Evolutionary conservation across 1,140 invertebrate species (phyloP).

Genomic region (Latrodectus geometricus): DNA sequence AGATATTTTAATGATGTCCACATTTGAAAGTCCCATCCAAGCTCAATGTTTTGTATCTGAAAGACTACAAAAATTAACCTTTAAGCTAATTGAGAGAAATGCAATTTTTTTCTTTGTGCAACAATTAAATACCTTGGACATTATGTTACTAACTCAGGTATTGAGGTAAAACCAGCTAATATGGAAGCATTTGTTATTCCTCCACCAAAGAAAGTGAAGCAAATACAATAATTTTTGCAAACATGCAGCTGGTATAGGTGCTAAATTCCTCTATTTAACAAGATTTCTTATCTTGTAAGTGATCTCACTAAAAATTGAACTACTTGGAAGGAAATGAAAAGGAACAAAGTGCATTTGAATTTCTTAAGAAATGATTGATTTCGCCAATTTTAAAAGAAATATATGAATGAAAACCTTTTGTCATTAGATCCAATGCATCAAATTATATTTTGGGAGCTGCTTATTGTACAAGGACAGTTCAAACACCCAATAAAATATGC

Average conservation of each 20-base stretch:
- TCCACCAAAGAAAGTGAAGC: conserved; percentile 43
- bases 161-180: conserved; percentile 44
- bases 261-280: conserved; percentile 16
- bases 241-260: conserved; percentile 6
- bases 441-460: conserved; percentile 64
- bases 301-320: conserved; percentile 13
- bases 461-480: conserved; percentile 66
- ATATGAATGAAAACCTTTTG: neutral
- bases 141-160: conserved; percentile 5
- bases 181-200: conserved; percentile 14
- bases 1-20: conserved; percentile 67
- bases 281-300: conserved; percentile 16
- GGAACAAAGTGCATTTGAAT: neutral
- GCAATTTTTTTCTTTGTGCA: conserved; percentile 18
- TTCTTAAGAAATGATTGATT: neutral
- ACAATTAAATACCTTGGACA: conserved; percentile 58
- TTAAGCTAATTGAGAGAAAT: conserved; percentile 48
- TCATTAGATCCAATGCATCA: conserved; percentile 39
- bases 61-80: conserved; percentile 7
- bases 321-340: too few relatives aligned
- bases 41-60: conserved; percentile 28
- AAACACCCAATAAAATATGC: too few relatives aligned
- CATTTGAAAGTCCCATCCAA: conserved; percentile 47
- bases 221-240: conserved; percentile 23
- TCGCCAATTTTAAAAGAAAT: neutral